These are phyloP conservation scores for Iselma pallidipennis DNA, from an alignment of 2,888 invertebrate species.

Conservation along the genomic window DNA sequence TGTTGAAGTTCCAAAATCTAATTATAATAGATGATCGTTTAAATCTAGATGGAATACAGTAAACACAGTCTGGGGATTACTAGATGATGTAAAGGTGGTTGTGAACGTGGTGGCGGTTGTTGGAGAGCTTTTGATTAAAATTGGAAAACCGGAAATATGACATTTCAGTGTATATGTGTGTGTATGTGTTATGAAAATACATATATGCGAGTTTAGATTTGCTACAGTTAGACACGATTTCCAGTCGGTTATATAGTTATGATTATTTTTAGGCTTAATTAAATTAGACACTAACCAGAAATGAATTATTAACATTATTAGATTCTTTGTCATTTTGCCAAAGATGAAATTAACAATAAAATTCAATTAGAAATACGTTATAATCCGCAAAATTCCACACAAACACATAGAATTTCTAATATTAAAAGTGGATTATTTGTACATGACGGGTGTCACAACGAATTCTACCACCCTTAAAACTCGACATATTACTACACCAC, in stretches of 20 bases:
- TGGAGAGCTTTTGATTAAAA: background rate
- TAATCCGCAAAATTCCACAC: background rate
- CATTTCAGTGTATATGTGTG: no score
- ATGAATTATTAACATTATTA: background rate
- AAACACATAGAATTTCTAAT: background rate
- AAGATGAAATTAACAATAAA: background rate
- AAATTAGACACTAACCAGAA: background rate
- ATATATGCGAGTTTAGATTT: no score
- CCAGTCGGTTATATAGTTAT: no score
- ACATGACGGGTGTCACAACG: no score
- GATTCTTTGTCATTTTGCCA: background rate
- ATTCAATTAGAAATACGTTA: background rate
- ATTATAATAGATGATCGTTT: background rate
- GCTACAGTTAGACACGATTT: no score
- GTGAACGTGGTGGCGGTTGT: no score
- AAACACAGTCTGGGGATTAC: no score
- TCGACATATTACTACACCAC: no score
- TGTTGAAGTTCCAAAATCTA: background rate
- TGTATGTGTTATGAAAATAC: no score
- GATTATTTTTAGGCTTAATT: background rate
- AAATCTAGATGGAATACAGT: background rate
- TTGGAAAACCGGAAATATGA: background rate
- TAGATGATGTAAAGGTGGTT: no score
- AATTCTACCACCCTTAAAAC: no score
- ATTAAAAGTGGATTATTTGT: background rate